These are phyloP conservation scores for Myotis pilosus DNA, from an alignment of 2,797 vertebrate species.

Conservation along the genomic window DNA sequence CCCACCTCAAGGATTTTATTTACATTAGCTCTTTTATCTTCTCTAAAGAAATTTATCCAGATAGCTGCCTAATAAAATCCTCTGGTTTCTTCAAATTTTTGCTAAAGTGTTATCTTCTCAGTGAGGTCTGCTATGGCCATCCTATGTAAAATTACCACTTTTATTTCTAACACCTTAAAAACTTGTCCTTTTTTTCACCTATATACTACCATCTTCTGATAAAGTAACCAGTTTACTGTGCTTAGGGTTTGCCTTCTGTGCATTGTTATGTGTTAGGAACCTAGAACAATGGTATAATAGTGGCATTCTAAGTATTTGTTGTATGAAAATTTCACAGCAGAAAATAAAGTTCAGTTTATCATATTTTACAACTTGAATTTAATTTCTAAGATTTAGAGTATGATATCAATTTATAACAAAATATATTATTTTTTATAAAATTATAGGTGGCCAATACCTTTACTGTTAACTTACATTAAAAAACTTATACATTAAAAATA, in stretches of 20 bases:
- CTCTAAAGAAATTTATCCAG: not conserved
- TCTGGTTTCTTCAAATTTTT: slow-evolving; percentile 6
- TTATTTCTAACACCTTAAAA: not conserved
- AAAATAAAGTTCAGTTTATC: slow-evolving; percentile 3
- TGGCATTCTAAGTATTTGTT: not conserved
- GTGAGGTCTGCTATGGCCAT: not conserved
- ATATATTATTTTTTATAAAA: slow-evolving; percentile 27
- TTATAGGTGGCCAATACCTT: not conserved
- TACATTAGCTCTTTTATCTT: not conserved
- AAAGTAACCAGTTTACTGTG: not conserved
- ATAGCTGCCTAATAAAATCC: not conserved
- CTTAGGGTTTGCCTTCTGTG: not conserved
- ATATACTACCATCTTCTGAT: not conserved
- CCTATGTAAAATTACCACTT: not conserved
- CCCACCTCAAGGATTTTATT: not conserved
- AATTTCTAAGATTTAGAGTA: slow-evolving; percentile 34
- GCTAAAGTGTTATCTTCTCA: not conserved
- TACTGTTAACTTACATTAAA: not conserved
- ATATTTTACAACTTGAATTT: slow-evolving; percentile 24
- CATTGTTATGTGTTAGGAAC: not conserved
- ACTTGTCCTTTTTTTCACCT: not conserved
- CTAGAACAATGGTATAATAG: not conserved
- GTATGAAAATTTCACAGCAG: not conserved
- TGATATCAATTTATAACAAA: not conserved
- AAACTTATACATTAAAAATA: not conserved